Conservation (phyloP, 2,113 vertebrate species). For the Aepyceros melampus region DNA sequence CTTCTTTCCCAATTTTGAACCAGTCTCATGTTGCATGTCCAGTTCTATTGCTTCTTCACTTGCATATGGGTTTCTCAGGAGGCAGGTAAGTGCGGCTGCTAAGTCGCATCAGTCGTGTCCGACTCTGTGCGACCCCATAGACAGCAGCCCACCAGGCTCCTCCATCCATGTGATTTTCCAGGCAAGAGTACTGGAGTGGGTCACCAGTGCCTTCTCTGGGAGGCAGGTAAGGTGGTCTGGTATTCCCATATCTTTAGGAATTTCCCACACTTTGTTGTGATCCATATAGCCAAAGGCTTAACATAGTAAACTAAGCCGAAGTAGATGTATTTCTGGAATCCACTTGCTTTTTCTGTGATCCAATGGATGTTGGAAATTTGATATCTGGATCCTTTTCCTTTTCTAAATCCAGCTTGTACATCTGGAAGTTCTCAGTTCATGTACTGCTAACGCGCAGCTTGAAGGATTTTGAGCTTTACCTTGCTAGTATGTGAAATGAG, state of each 20-base stretch:
- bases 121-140: too few relatives aligned
- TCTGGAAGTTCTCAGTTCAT: neutral
- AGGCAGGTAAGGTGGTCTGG: neutral
- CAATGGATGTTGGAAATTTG: neutral
- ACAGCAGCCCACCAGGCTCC: fast-evolving
- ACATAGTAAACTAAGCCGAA: neutral
- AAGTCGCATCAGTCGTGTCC: fast-evolving
- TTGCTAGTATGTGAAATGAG: neutral
- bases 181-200: too few relatives aligned
- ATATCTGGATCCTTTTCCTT: neutral
- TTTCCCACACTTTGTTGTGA: neutral
- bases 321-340: neutral
- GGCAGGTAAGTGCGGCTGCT: neutral
- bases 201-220: too few relatives aligned
- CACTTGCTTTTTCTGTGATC: neutral
- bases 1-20: neutral
- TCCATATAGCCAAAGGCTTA: neutral
- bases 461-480: neutral
- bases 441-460: neutral
- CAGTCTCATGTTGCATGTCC: neutral
- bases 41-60: neutral
- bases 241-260: neutral
- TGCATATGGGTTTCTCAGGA: neutral
- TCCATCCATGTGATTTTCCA: too few relatives aligned
- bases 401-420: neutral